phyloP scores from a whole-genome alignment of 2,113 vertebrate genomes.

The Pimephales promelas region DNA sequence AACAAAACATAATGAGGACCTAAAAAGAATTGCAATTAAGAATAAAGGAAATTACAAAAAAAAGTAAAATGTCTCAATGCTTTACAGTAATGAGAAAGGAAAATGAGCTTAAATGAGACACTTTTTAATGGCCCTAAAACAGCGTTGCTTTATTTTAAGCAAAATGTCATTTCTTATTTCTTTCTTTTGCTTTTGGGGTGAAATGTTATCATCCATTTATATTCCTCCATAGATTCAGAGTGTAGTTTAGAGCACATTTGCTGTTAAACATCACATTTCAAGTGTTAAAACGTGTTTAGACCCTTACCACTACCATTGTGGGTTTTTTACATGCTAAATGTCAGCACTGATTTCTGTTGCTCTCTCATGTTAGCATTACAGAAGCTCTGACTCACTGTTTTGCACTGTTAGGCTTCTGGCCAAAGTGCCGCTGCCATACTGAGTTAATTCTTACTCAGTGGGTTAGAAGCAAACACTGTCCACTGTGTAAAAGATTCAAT shows the following conservation, averaged over 20 bases:
- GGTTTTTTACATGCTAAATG: background rate
- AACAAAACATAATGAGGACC: background rate
- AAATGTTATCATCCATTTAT: background rate
- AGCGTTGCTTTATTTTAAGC: background rate
- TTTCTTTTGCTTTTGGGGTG: background rate
- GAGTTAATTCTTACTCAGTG: slow-evolving; percentile 36
- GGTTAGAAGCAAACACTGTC: background rate
- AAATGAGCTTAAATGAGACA: background rate
- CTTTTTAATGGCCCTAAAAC: background rate
- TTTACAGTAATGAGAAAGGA: background rate
- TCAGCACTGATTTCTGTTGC: slow-evolving; percentile 13
- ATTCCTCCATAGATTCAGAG: no score
- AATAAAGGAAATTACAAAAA: no score
- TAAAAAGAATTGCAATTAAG: no score
- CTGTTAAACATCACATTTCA: background rate
- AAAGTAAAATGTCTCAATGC: background rate
- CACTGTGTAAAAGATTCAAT: background rate
- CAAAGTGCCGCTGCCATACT: slow-evolving; percentile 32
- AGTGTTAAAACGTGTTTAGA: background rate
- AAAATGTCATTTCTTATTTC: background rate
- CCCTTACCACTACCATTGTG: background rate
- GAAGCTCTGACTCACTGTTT: slow-evolving; percentile 39
- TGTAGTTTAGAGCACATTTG: background rate
- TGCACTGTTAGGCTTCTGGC: slow-evolving; percentile 23
- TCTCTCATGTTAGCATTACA: slow-evolving; percentile 22